A percentile compares a stretch with the other conserved stretches of the same genome.
phyloP scores from a whole-genome alignment of 2,113 vertebrate genomes.

The Rhinolophus sinicus region DNA sequence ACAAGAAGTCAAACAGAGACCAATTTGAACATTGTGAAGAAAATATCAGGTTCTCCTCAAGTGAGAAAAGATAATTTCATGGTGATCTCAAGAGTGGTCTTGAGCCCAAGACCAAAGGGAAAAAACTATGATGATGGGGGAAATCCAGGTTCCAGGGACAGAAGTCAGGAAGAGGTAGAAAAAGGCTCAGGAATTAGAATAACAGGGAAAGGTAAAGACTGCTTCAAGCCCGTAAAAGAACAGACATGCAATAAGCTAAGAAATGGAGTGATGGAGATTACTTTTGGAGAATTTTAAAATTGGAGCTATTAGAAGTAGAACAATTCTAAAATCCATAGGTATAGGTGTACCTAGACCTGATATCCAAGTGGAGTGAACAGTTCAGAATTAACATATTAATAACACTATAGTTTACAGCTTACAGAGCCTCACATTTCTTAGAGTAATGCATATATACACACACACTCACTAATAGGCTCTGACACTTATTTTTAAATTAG shows the following conservation, averaged over 20 bases:
- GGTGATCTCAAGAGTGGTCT: background rate
- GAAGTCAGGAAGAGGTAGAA: background rate
- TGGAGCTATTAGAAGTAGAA: background rate
- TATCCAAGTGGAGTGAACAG: background rate
- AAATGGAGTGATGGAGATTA: background rate
- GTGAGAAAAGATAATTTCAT: background rate
- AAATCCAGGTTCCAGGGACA: background rate
- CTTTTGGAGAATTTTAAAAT: background rate
- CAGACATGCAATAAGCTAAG: background rate
- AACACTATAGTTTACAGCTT: background rate
- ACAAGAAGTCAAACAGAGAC: background rate
- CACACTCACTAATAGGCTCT: background rate
- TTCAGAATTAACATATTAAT: background rate
- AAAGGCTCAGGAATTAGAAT: background rate
- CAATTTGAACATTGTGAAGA: background rate
- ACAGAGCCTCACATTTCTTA: background rate
- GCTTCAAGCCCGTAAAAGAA: background rate
- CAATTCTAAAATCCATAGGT: background rate
- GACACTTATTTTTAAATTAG: constrained; percentile 10
- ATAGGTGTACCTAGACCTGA: background rate
- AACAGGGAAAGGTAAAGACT: background rate
- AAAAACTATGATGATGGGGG: background rate
- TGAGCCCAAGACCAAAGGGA: background rate
- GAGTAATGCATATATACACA: background rate
- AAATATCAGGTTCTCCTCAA: background rate